These are phyloP conservation scores for Oeneis ivallda DNA, from an alignment of 2,888 invertebrate species.

Conservation along the genomic window DNA sequence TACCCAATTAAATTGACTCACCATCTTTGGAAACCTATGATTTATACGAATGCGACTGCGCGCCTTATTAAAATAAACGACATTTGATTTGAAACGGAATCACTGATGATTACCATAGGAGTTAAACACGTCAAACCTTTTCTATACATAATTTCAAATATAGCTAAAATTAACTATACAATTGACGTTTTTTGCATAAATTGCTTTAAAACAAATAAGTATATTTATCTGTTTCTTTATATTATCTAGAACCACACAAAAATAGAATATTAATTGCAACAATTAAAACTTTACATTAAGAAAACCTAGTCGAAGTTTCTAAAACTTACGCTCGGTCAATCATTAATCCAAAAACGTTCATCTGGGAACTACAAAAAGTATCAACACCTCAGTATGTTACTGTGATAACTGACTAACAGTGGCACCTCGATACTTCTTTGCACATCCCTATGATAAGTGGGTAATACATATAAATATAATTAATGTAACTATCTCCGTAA, in stretches of 20 bases:
- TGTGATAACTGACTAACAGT: neutral
- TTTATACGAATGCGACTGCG: neutral
- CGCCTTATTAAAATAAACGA: neutral
- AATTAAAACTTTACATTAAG: slow-evolving; percentile 44
- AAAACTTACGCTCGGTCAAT: slow-evolving; percentile 7
- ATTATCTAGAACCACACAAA: slow-evolving; percentile 54
- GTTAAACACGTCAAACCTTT: slow-evolving; percentile 23
- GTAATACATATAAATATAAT: slow-evolving; percentile 25
- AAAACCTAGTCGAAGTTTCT: neutral
- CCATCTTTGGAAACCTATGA: slow-evolving; percentile 14
- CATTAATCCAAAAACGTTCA: neutral
- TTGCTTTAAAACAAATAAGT: slow-evolving; percentile 49
- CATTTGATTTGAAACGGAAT: neutral
- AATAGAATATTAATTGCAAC: slow-evolving; percentile 61
- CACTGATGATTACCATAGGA: neutral
- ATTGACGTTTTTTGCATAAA: slow-evolving; percentile 47
- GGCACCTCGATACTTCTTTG: slow-evolving; percentile 36
- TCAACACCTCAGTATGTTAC: neutral
- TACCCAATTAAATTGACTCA: neutral
- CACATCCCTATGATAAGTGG: slow-evolving; percentile 39
- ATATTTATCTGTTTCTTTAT: slow-evolving; percentile 19
- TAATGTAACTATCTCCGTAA: slow-evolving; percentile 63
- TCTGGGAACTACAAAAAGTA: neutral
- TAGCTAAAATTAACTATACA: slow-evolving; percentile 46
- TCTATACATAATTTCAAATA: slow-evolving; percentile 43